Base-by-base conservation (phyloP, 2,113 vertebrate species). In the Oncorhynchus gorbuscha region DNA sequence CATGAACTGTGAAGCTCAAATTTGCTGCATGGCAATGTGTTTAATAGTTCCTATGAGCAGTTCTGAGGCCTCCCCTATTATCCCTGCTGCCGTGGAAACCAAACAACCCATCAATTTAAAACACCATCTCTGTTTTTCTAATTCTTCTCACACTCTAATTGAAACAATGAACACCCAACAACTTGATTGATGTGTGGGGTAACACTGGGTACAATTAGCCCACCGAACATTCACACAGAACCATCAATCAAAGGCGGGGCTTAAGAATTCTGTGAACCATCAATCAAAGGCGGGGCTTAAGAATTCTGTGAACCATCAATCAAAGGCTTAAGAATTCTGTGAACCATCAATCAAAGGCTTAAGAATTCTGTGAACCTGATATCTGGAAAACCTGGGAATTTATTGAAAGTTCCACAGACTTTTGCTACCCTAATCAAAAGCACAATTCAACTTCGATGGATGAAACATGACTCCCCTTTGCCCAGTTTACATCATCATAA, bases 1-100 rank as follows among this genome's bases (percentile, higher is more conserved):
- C 82, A 81, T 82, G 67, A 67, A 87, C 83, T 91, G 84, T 91
- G 93, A 92, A 88, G 65, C 86, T 86, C 71, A 89, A 85, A 86
- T 78, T 89, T 89, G 83, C 78, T 81, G 79, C 82, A 74, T 91
- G 79, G 92, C 89, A 84, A 76, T 77, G 77, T n/a, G 85, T 86
- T 81, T 76, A 87, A 85, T 83, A 78, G 85, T 83, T 64, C 61
- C 72, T 58, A 67, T 71, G 70, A 85, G 78, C 62, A 58, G 14
- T 81, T 83, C 35, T 65, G 20, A 79, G 61, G 68, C 68, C 71
- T 6, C n/a, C 6, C 45, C 71, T 78, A 75, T 82, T 82, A 9
- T 39, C 39, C 39, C 8, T 39, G 39, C 39, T 39, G 39, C 39
- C 39, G 8, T 9, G 39, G n/a, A n/a, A n/a, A n/a, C n/a, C n/a